phyloP scores from a whole-genome alignment of 2,113 vertebrate species.

The Nematolebias whitei region DNA sequence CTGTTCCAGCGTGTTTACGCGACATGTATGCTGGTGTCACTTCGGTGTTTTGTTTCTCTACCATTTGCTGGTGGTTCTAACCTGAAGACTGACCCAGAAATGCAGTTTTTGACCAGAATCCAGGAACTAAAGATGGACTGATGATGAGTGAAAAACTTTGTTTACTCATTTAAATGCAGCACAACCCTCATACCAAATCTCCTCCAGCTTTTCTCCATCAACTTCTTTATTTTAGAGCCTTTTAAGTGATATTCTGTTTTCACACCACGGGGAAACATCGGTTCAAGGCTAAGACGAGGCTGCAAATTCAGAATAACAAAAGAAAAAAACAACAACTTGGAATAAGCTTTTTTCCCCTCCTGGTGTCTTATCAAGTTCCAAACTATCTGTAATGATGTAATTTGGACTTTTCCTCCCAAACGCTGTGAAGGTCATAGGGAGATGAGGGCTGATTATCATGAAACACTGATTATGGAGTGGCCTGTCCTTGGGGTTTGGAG shows the following conservation, averaged over 20 bases:
- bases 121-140: not conserved
- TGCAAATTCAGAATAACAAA: too few relatives aligned
- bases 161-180: slow-evolving; percentile 7
- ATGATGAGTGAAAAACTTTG: not conserved
- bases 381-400: not conserved
- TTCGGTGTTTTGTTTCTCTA: not conserved
- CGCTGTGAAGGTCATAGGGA: slow-evolving; percentile 25
- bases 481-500: slow-evolving; percentile 3
- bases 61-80: slow-evolving; percentile 7
- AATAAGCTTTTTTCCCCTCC: too few relatives aligned
- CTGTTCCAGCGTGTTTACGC: too few relatives aligned
- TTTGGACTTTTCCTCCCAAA: slow-evolving; percentile 6
- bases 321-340: too few relatives aligned
- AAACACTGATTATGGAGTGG: slow-evolving; percentile 35
- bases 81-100: slow-evolving; percentile 21
- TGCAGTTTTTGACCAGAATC: slow-evolving; percentile 11
- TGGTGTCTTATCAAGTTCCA: too few relatives aligned
- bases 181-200: not conserved
- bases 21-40: slow-evolving; percentile 13
- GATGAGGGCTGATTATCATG: slow-evolving; percentile 25
- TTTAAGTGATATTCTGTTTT: too few relatives aligned
- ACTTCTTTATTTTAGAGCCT: too few relatives aligned
- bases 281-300: too few relatives aligned
- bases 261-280: too few relatives aligned
- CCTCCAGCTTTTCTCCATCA: too few relatives aligned